These are phyloP conservation scores for Chloroceryle amazona DNA, from an alignment of 2,797 vertebrate species.

Conservation along the genomic window DNA sequence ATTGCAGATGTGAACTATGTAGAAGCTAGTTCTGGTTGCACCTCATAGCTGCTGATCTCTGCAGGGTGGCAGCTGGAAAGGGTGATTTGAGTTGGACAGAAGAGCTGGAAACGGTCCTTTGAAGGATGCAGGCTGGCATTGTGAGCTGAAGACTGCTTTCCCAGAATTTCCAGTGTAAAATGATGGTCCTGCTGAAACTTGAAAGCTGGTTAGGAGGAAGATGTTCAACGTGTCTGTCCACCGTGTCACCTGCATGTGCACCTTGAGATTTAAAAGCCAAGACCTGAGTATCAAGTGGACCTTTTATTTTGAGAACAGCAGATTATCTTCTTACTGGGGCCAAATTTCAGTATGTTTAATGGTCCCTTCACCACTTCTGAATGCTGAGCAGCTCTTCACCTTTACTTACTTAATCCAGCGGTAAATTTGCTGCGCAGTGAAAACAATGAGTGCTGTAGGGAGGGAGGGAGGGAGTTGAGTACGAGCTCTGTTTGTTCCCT, in stretches of 20 bases:
- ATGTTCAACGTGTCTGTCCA: neutral
- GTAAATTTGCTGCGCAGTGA: neutral
- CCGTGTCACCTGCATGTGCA: neutral
- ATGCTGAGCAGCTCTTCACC: neutral
- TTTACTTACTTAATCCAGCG: neutral
- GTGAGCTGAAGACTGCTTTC: neutral
- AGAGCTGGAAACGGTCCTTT: neutral
- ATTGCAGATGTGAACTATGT: neutral
- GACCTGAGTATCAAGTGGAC: neutral
- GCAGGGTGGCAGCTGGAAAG: neutral
- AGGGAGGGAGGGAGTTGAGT: neutral
- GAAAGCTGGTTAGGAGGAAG: neutral
- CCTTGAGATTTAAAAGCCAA: neutral
- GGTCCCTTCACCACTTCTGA: neutral
- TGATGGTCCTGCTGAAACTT: neutral
- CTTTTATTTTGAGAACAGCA: neutral
- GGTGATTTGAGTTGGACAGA: neutral
- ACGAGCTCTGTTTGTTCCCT: neutral
- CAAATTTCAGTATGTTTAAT: neutral
- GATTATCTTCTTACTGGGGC: neutral
- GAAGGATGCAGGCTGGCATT: neutral
- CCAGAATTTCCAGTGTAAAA: neutral
- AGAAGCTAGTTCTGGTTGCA: neutral
- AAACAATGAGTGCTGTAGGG: neutral
- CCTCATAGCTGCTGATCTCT: neutral